Base-by-base conservation (phyloP, 2,888 invertebrate genomes). In the Myathropa florea region DNA sequence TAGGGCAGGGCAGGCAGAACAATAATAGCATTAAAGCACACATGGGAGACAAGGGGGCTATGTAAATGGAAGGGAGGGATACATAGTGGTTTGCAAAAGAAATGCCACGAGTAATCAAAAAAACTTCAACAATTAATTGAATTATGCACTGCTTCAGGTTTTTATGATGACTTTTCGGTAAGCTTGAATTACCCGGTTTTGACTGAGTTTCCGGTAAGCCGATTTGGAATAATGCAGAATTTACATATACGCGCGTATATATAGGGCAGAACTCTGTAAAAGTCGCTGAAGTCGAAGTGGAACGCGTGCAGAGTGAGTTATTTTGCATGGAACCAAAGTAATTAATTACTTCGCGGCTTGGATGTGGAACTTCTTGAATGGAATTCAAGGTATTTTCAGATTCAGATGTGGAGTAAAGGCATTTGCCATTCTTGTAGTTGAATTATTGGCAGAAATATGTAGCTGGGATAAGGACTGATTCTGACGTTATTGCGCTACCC, bases 1-100 rank as follows among this genome's bases (percentile, higher is more conserved):
- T 71, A 64, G 21, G n/a, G n/a, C 39, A 46, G 14, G 28, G n/a
- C n/a, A 39, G 36, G 46, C 46, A 18, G 7, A 71, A 46, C 23
- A 46, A 71, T 71, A 71, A 71, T 71, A 24, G 57, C 14, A 46
- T 60, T 60, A 60, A 39, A 21, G 39, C 28, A 30, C 7, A 63
- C 12, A 46, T 7, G n/a, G 18, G 46, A n/a, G 18, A 18, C 18
- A n/a, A 6, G n/a, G 18, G 7, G 18, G 46, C 18, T 4, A 6
- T 4, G 14, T 4, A 1, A 18, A 6, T 18, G 46, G 46, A n/a
- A 6, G 39, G 39, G 4, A 4, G 14, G n/a, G 7, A 4, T 18
- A 2, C 46, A 46, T 46, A 46, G 46, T 46, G 46, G 18, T 18
- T 46, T 46, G 46, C 46, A 46, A 18, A 46, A 46, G 46, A 46